Evolutionary conservation across 2,797 vertebrate genomes (phyloP).

Genomic region (Semotilus atromaculatus): DNA sequence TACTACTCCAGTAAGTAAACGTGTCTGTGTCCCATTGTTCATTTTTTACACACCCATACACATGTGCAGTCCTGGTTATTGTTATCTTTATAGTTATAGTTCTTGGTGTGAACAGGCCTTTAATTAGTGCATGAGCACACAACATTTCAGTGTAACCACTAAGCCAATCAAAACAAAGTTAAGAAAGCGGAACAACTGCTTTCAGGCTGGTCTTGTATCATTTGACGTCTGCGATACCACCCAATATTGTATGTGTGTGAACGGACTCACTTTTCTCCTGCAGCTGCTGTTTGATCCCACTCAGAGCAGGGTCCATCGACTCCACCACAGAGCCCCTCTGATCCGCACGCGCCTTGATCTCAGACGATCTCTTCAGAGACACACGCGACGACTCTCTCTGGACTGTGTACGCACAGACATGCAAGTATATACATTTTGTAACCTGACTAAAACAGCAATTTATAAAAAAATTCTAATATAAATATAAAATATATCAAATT

Average conservation of each 20-base stretch:
- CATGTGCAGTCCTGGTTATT: too few relatives aligned
- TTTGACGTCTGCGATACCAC: background rate
- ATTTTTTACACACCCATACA: too few relatives aligned
- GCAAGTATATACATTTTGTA: slow-evolving; percentile 21
- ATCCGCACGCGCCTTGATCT: slow-evolving; percentile 66
- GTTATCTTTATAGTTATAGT: background rate
- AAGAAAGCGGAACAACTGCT: background rate
- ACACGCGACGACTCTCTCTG: slow-evolving; percentile 71
- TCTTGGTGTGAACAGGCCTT: background rate
- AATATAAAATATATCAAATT: background rate
- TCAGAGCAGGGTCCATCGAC: slow-evolving; percentile 34
- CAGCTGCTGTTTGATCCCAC: slow-evolving; percentile 53
- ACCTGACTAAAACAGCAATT: background rate
- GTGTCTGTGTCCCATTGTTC: too few relatives aligned
- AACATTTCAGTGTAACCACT: background rate
- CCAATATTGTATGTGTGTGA: background rate
- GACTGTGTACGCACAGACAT: slow-evolving; percentile 64
- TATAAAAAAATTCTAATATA: background rate
- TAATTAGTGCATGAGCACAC: background rate
- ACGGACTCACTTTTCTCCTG: slow-evolving; percentile 62
- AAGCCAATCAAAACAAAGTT: slow-evolving; percentile 5
- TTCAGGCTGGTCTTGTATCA: background rate
- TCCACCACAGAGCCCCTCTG: slow-evolving; percentile 63
- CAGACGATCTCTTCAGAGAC: slow-evolving; percentile 71
- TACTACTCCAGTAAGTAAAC: too few relatives aligned